Evolutionary conservation across 2,888 invertebrate species (phyloP), one percentile per base, ranked within the genome.

Genomic region (Philopedon plagiatum): DNA sequence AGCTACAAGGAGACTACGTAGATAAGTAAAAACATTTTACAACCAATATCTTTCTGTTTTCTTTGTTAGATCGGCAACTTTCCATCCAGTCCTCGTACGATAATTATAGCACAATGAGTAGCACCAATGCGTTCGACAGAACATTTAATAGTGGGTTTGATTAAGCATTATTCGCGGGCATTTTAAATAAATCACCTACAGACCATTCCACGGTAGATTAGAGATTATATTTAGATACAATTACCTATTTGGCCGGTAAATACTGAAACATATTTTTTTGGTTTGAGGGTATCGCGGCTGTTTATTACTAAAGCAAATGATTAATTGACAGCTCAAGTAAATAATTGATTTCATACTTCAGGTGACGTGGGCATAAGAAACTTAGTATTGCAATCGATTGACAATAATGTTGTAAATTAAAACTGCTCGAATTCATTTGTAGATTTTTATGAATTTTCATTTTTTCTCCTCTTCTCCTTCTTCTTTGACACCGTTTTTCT

Each of bases 181-280:
- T 57, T 57, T 57, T 19, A 57, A n/a, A 57, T 57, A 57, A 57
- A 57, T 57, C 57, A 57, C 34, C 34, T 34, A 57, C 57, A 23
- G 46, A 37, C 19, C 9, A 34, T 11, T 56, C 34, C 37, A 37
- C n/a, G 9, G 18, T 15, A 57, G 34, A 21, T 34, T 37, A n/a
- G 7, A 57, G 37, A 57, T 57, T 34, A 19, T 11, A 37, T 54
- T 32, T 34, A 34, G 57, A 57, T 57, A 57, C 15, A 18, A 56
- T 56, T 34, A 34, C 21, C 44, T 18, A 34, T n/a, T 44, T 44
- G 44, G 8, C 44, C 44, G 9, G 44, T 21, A 44, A 19, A 44
- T 21, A 21, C 46, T 44, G 44, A 44, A 19, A 44, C 11, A 2
- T 13, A 18, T 41, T 19, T 44, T 34, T 34, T 44, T 9, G 11